Percentiles rank a stretch among this genome's conserved stretches.
phyloP scores from a whole-genome alignment of 2,888 invertebrate genomes.

The Pediacus dermestoides region DNA sequence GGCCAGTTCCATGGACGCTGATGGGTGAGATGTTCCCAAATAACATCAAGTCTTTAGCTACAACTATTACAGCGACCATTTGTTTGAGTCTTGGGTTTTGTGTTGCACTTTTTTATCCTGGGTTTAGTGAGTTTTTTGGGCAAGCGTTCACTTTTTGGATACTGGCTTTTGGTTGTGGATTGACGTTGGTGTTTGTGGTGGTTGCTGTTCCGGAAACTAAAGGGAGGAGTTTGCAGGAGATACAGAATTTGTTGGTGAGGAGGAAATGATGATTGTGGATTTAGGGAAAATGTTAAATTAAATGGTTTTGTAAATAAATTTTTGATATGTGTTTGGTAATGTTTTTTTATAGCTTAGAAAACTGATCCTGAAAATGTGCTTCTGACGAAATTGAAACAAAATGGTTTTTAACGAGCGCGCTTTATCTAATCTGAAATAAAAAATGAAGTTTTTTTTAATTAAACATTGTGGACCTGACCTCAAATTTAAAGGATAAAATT shows the following conservation, averaged over 20 bases:
- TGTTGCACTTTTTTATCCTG: constrained; percentile 12
- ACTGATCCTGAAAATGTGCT: too few relatives aligned
- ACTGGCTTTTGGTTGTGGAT: constrained; percentile 9
- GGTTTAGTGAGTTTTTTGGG: constrained; percentile 8
- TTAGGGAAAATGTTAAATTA: too few relatives aligned
- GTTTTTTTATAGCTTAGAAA: too few relatives aligned
- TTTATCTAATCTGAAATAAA: too few relatives aligned
- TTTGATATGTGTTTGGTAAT: too few relatives aligned
- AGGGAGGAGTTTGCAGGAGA: constrained; percentile 21
- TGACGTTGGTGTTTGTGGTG: constrained; percentile 15
- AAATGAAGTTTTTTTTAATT: too few relatives aligned
- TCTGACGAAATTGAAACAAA: too few relatives aligned
- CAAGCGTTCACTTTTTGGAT: constrained; percentile 16
- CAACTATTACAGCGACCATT: constrained; percentile 20
- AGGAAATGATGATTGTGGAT: too few relatives aligned
- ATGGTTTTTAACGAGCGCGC: too few relatives aligned
- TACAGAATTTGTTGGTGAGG: constrained; percentile 7
- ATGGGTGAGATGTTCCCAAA: constrained; percentile 78
- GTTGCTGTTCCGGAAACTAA: constrained; percentile 24
- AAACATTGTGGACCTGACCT: too few relatives aligned
- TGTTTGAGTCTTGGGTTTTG: constrained; percentile 23
- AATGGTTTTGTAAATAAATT: too few relatives aligned
- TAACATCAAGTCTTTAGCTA: constrained; percentile 68
- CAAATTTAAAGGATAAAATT: too few relatives aligned
- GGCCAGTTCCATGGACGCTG: constrained; percentile 77